A percentile compares a stretch with the other conserved stretches of the same genome.
Conservation (phyloP, 2,888 invertebrate species). For the Julus scandinavius region DNA sequence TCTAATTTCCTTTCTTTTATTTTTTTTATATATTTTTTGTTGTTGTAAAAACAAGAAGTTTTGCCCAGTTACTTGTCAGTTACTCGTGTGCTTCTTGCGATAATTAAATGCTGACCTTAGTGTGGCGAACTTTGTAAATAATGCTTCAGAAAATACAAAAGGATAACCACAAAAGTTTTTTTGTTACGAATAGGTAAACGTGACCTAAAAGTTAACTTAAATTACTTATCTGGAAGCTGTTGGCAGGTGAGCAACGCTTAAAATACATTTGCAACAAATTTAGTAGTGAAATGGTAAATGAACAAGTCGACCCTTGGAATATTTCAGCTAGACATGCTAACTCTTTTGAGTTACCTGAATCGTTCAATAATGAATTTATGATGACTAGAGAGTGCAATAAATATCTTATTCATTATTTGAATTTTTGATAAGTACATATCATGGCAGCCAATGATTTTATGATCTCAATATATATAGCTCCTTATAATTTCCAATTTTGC, state of each 20-base stretch:
- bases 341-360: background rate
- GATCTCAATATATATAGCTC: too few relatives aligned
- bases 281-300: background rate
- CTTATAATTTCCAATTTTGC: too few relatives aligned
- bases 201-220: conserved; percentile 13
- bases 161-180: conserved; percentile 4
- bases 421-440: background rate
- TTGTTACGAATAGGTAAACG: background rate
- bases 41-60: background rate
- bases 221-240: background rate
- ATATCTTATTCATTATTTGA: background rate
- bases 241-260: conserved; percentile 6
- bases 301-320: background rate
- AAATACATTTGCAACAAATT: background rate
- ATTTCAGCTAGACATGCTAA: background rate
- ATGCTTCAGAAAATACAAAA: background rate
- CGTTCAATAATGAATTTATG: background rate
- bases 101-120: conserved; percentile 37
- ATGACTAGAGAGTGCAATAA: background rate
- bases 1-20: background rate
- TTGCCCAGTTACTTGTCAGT: background rate
- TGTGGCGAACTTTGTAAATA: conserved; percentile 20
- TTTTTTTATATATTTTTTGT: conserved; percentile 5
- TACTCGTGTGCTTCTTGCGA: background rate
- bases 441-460: too few relatives aligned